Percentiles rank a stretch among this genome's conserved stretches.
phyloP scores from a whole-genome alignment of 2,113 vertebrate species.

The Collichthys lucidus region DNA sequence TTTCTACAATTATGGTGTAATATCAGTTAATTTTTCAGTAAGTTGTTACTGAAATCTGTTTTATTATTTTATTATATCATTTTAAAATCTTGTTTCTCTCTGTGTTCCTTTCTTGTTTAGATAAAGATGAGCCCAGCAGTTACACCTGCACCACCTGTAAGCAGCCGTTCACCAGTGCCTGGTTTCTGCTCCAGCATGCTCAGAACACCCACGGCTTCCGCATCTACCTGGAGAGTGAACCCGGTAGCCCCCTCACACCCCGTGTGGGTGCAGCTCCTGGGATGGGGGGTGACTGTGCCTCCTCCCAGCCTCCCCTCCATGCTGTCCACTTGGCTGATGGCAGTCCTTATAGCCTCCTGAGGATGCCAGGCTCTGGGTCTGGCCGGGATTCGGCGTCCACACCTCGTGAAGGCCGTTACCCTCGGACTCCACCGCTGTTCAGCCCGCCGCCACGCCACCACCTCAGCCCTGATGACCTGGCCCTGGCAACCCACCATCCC shows the following conservation, averaged over 20 bases:
- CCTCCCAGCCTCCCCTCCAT: slow-evolving; percentile 95
- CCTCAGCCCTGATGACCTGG: slow-evolving; percentile 97
- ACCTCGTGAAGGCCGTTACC: slow-evolving; percentile 94
- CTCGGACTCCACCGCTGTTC: slow-evolving; percentile 96
- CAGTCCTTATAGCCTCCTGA: slow-evolving; percentile 97
- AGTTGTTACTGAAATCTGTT: not conserved
- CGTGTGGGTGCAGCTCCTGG: slow-evolving; percentile 95
- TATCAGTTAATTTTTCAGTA: not conserved
- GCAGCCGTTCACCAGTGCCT: slow-evolving; percentile 99
- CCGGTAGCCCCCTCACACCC: slow-evolving; percentile 96
- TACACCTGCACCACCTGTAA: slow-evolving; percentile 99
- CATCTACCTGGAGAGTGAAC: slow-evolving; percentile 99
- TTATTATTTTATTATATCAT: slow-evolving; percentile 1
- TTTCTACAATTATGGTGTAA: not conserved
- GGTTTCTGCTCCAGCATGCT: slow-evolving; percentile 99
- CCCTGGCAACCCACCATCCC: slow-evolving; percentile 97
- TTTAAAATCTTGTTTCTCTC: slow-evolving; percentile 18
- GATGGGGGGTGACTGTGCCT: slow-evolving; percentile 96
- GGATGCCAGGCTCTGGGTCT: slow-evolving; percentile 95
- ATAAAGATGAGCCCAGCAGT: slow-evolving; percentile 99
- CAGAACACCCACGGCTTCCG: slow-evolving; percentile 99
- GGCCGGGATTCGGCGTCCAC: slow-evolving; percentile 91
- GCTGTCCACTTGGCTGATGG: slow-evolving; percentile 97
- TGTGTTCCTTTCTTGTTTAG: slow-evolving; percentile 83
- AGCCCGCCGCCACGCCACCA: slow-evolving; percentile 97